Percentiles rank a stretch among this genome's conserved stretches.
phyloP scores from a whole-genome alignment of 1,140 invertebrate genomes.

The Hylyphantes graminicola region DNA sequence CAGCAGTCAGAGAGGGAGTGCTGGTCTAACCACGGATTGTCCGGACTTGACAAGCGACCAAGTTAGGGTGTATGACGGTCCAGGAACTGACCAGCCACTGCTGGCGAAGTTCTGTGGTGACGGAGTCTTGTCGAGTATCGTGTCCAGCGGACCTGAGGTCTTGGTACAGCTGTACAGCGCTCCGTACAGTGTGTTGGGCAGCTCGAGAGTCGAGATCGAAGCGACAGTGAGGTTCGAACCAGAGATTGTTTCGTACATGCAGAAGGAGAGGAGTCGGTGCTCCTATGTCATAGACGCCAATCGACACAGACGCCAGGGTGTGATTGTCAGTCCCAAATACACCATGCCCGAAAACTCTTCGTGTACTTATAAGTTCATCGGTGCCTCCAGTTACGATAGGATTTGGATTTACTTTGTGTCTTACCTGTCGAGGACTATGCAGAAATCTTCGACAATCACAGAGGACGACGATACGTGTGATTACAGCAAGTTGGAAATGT shows the following conservation, averaged over 20 bases:
- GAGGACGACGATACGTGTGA: slow-evolving; percentile 49
- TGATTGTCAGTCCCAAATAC: slow-evolving; percentile 82
- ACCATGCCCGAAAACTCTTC: slow-evolving; percentile 86
- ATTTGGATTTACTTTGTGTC: slow-evolving; percentile 85
- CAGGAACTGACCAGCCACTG: slow-evolving; percentile 84
- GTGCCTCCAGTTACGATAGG: slow-evolving; percentile 76
- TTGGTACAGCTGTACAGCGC: slow-evolving; percentile 89
- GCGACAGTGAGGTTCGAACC: slow-evolving; percentile 79
- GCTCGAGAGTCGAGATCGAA: slow-evolving; percentile 79
- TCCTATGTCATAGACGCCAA: slow-evolving; percentile 87
- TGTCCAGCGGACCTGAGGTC: slow-evolving; percentile 84
- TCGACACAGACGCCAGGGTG: slow-evolving; percentile 75
- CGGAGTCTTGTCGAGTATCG: slow-evolving; percentile 82
- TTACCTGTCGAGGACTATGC: slow-evolving; percentile 60
- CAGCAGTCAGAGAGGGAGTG: background rate
- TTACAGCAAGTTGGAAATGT: slow-evolving; percentile 61
- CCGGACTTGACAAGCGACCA: slow-evolving; percentile 77
- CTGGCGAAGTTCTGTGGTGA: slow-evolving; percentile 90
- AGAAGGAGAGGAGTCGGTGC: slow-evolving; percentile 75
- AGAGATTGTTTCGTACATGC: slow-evolving; percentile 20
- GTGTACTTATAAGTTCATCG: slow-evolving; percentile 85
- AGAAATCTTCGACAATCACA: slow-evolving; percentile 3
- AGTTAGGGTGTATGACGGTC: slow-evolving; percentile 86
- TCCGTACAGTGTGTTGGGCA: slow-evolving; percentile 85
- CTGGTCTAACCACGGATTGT: slow-evolving; percentile 75